Conservation (phyloP, 2,797 vertebrate species). For the Acanthurus lineatus region DNA sequence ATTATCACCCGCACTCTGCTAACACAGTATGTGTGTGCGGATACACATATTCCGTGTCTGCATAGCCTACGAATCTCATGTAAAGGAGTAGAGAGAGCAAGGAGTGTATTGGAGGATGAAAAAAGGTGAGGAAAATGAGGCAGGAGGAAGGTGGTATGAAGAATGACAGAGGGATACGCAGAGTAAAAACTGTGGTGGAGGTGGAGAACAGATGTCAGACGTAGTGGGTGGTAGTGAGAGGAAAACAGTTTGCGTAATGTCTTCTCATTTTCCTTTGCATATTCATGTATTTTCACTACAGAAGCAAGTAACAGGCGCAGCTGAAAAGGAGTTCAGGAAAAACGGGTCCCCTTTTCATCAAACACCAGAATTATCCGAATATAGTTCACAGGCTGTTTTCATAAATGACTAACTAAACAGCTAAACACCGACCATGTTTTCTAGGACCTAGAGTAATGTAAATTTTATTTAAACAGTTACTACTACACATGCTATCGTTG, state of each 20-base stretch:
- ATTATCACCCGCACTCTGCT: conserved; percentile 77
- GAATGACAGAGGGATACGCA: conserved; percentile 47
- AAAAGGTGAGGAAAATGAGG: conserved; percentile 45
- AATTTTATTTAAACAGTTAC: not conserved
- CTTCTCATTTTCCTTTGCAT: conserved; percentile 49
- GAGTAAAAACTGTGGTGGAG: conserved; percentile 54
- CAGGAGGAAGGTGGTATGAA: conserved; percentile 25
- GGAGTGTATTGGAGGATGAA: conserved; percentile 22
- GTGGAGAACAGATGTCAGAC: conserved; percentile 73
- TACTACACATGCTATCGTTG: not conserved
- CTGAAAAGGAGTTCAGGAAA: conserved; percentile 1
- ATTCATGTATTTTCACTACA: conserved; percentile 60
- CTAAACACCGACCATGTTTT: not conserved
- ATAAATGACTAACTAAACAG: conserved; percentile 5
- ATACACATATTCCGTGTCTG: conserved; percentile 62
- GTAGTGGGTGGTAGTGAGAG: conserved; percentile 61
- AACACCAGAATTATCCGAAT: not conserved
- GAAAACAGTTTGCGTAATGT: conserved; percentile 63
- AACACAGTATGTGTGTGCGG: conserved; percentile 53
- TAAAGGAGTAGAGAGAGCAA: conserved; percentile 44
- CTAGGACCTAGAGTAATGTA: not conserved
- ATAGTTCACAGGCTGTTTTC: not conserved
- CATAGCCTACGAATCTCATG: conserved; percentile 52
- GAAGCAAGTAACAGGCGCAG: conserved; percentile 17
- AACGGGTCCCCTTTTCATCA: conserved; percentile 23